Evolutionary conservation across 2,888 invertebrate species (phyloP), one percentile per base, ranked within the genome.

Genomic region (Dicranocentrus wangi): DNA sequence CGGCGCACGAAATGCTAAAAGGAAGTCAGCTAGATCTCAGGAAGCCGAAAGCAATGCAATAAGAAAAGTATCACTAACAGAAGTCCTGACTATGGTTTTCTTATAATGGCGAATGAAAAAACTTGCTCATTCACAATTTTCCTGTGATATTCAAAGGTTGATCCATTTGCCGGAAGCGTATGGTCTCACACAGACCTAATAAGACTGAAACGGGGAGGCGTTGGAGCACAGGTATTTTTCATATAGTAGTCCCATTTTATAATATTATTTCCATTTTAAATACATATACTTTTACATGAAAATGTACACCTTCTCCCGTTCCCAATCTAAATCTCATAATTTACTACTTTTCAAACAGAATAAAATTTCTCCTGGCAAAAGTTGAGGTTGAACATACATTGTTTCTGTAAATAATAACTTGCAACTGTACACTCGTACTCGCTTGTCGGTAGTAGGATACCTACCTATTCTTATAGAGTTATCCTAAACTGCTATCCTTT

Each of bases 141-240:
- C 23, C 15, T 76, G 39, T 55, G 19, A 25, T 63, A 8, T 63
- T 42, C 42, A 63, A 39, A 86, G 86, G 77, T 79, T 69, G 86
- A 85, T 75, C 86, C 86, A 61, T 86, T 86, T 78, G 81, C 84
- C 39, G 85, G 85, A 42, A 85, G 85, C 79, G 82, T 82, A 32
- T 82, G 87, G 86, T 87, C 86, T 21, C 89, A 89, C 71, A 89
- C 89, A 5, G 90, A 90, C 83, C 88, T 90, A 28, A 88, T 88
- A 7, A 84, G 89, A 68, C 85, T 90, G 32, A 81, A 87, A 43
- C 78, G 87, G 69, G 89, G 90, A 23, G 87, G 87, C 75, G 86
- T 90, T 0, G 89, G 88, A 25, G 89, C 89, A 25, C 89, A 89
- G 85, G 86, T 87, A 75, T 60, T 60, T 60, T 21, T 55, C n/a